Conservation (phyloP, 2,888 invertebrate genomes). For the Nysson spinosus region DNA sequence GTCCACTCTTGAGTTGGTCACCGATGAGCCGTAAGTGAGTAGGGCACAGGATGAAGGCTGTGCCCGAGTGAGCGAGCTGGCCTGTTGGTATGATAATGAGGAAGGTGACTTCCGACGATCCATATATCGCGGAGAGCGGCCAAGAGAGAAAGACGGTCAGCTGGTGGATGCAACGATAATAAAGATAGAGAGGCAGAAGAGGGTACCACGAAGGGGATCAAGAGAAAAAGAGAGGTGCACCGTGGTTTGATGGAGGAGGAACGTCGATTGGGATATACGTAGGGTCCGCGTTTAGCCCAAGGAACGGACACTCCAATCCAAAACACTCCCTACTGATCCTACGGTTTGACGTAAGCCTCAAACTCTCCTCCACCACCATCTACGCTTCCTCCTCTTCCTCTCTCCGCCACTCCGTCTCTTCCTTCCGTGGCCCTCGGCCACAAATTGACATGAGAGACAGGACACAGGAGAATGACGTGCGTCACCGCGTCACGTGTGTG, state of each 20-base stretch:
- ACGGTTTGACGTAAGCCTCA: constrained; percentile 49
- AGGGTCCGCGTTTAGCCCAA: constrained; percentile 61
- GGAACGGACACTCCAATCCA: constrained; percentile 76
- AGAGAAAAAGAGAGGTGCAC: constrained; percentile 50
- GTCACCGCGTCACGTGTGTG: constrained; percentile 57
- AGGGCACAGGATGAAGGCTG: constrained; percentile 77
- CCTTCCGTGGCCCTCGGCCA: constrained; percentile 64
- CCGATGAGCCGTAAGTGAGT: constrained; percentile 73
- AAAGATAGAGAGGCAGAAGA: constrained; percentile 34
- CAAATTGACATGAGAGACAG: constrained; percentile 72
- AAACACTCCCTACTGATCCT: constrained; percentile 65
- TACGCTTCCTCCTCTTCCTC: constrained; percentile 53
- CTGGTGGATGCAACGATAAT: constrained; percentile 44
- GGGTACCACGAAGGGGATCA: constrained; percentile 21
- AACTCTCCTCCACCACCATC: constrained; percentile 48
- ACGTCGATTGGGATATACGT: constrained; percentile 15
- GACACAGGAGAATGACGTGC: constrained; percentile 63
- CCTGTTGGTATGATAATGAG: constrained; percentile 77
- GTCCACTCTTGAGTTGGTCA: constrained; percentile 70
- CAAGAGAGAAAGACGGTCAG: constrained; percentile 53
- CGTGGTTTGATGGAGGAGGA: constrained; percentile 40
- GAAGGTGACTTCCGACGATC: constrained; percentile 78
- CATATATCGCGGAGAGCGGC: constrained; percentile 67
- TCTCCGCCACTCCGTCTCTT: constrained; percentile 46
- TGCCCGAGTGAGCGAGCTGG: constrained; percentile 72